A percentile compares a stretch with the other conserved stretches of the same genome.
These are phyloP conservation scores for Drusus annulatus DNA, from an alignment of 1,140 invertebrate species.

Conservation along the genomic window DNA sequence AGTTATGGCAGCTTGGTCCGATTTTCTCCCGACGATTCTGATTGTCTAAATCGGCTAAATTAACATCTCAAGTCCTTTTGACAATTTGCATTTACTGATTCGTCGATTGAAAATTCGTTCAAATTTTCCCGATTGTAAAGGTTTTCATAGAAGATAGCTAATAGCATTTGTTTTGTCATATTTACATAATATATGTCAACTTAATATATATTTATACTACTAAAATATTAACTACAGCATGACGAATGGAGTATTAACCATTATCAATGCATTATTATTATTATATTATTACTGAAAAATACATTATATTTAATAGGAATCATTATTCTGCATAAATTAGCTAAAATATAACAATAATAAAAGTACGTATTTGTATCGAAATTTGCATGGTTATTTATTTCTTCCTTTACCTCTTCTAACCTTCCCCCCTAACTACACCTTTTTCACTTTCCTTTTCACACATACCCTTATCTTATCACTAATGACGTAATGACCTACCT, in stretches of 20 bases:
- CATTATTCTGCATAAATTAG: slow-evolving; percentile 74
- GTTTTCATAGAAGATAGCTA: slow-evolving; percentile 46
- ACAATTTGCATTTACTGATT: neutral
- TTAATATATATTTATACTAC: slow-evolving; percentile 60
- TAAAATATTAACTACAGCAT: slow-evolving; percentile 60
- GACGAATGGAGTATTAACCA: slow-evolving; percentile 59
- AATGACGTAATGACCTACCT: too few relatives aligned
- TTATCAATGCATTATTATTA: slow-evolving; percentile 51
- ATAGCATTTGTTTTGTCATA: slow-evolving; percentile 59
- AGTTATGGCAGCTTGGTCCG: slow-evolving; percentile 11
- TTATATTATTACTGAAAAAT: slow-evolving; percentile 59
- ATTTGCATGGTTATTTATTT: slow-evolving; percentile 64
- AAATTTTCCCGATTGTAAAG: slow-evolving; percentile 7
- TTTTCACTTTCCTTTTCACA: neutral
- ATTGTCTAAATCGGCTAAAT: too few relatives aligned
- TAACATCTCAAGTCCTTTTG: neutral
- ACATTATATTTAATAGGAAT: slow-evolving; percentile 74
- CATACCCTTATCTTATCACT: too few relatives aligned
- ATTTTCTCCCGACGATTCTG: neutral
- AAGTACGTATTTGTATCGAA: slow-evolving; percentile 70
- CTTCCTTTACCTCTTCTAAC: neutral
- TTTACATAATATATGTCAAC: slow-evolving; percentile 54
- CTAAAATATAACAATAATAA: slow-evolving; percentile 73
- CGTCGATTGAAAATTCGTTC: neutral
- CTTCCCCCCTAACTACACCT: neutral